Evolutionary conservation across 2,888 invertebrate genomes (phyloP).

Genomic region (Abscondita cerata): DNA sequence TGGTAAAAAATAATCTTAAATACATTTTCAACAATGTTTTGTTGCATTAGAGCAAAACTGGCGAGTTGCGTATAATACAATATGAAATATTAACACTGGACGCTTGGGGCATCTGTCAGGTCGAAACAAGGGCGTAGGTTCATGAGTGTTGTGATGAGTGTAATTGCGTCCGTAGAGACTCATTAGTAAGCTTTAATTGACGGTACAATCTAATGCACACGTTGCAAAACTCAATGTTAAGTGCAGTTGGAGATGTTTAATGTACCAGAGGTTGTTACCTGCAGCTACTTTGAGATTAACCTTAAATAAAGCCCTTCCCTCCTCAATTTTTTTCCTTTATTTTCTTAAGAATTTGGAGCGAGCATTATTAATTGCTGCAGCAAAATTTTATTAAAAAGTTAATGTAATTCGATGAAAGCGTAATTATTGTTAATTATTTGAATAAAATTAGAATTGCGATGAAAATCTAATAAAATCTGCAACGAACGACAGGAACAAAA

Average conservation of each 20-base stretch:
- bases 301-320: constrained; percentile 7
- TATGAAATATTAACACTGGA: constrained; percentile 2
- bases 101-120: constrained; percentile 23
- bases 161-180: constrained; percentile 57
- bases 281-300: constrained; percentile 10
- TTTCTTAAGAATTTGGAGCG: neutral
- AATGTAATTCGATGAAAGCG: neutral
- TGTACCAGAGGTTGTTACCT: neutral
- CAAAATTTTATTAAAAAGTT: too few species aligned
- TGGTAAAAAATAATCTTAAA: too few species aligned
- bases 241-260: neutral
- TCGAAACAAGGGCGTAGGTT: constrained; percentile 44
- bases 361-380: too few species aligned
- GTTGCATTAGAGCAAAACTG: neutral
- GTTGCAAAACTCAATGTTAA: constrained; percentile 35
- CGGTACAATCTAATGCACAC: constrained; percentile 56
- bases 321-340: neutral
- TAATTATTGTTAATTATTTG: constrained; percentile 18
- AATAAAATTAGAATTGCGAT: constrained; percentile 20
- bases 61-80: constrained; percentile 3
- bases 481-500: constrained; percentile 36
- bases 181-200: constrained; percentile 57
- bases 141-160: constrained; percentile 47
- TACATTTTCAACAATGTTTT: too few species aligned
- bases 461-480: constrained; percentile 28